A percentile compares a stretch with the other conserved stretches of the same genome.
Conservation (phyloP, 2,888 invertebrate genomes). For the Drosophila anomalata region DNA sequence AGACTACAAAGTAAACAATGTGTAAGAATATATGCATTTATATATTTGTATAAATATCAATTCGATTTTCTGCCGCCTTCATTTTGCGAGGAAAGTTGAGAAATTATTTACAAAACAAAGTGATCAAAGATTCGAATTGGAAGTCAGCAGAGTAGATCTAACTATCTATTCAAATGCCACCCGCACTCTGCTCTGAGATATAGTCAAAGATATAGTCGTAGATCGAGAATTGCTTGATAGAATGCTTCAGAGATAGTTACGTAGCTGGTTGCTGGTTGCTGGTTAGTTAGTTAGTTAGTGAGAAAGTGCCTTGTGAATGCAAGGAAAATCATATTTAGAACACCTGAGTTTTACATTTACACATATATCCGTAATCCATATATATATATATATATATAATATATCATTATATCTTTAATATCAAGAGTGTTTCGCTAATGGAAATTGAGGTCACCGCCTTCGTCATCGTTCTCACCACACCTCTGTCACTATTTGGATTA, state of each 20-base stretch:
- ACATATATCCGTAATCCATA: slow-evolving; percentile 8
- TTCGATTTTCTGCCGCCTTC: slow-evolving; percentile 50
- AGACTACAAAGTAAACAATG: slow-evolving; percentile 67
- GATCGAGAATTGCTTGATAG: slow-evolving; percentile 20
- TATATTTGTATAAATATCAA: slow-evolving; percentile 40
- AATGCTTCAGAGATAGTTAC: slow-evolving; percentile 36
- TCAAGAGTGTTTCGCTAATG: slow-evolving; percentile 28
- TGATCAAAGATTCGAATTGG: slow-evolving; percentile 40
- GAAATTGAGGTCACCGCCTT: slow-evolving; percentile 34
- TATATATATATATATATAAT: slow-evolving; percentile 13
- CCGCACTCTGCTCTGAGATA: neutral
- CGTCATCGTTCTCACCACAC: neutral
- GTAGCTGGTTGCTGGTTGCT: slow-evolving; percentile 23
- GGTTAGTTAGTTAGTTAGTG: slow-evolving; percentile 15
- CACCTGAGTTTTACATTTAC: slow-evolving; percentile 66
- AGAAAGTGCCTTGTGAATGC: slow-evolving; percentile 39
- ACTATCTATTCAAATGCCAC: slow-evolving; percentile 3
- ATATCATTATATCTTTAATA: slow-evolving; percentile 32
- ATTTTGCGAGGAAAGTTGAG: slow-evolving; percentile 56
- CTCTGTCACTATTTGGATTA: slow-evolving; percentile 35
- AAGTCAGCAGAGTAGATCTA: slow-evolving; percentile 14
- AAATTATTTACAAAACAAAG: slow-evolving; percentile 74
- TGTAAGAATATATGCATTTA: slow-evolving; percentile 36
- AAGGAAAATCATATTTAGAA: slow-evolving; percentile 63
- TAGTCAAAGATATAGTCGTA: slow-evolving; percentile 17